These are phyloP conservation scores for Sitobion miscanthi DNA, from an alignment of 1,140 invertebrate species.

Conservation along the genomic window DNA sequence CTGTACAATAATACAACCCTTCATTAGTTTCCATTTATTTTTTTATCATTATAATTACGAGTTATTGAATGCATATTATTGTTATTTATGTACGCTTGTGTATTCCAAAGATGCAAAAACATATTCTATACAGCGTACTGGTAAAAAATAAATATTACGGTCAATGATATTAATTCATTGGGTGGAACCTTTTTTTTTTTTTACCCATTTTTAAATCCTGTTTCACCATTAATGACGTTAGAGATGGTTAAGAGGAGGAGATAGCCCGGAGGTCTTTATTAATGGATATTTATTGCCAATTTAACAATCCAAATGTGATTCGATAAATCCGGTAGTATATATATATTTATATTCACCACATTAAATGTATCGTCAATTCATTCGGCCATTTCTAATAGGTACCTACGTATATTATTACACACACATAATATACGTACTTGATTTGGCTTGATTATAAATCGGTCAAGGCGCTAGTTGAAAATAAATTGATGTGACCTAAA, in stretches of 20 bases:
- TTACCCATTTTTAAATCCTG: background rate
- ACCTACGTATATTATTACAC: background rate
- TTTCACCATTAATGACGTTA: background rate
- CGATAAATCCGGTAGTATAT: background rate
- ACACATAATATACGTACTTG: background rate
- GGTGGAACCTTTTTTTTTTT: background rate
- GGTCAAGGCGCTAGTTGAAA: background rate
- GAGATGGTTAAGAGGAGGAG: background rate
- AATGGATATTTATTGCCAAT: constrained; percentile 16
- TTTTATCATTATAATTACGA: background rate
- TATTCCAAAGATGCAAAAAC: background rate
- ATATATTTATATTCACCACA: background rate
- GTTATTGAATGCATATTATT: background rate
- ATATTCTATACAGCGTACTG: background rate
- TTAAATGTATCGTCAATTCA: constrained; percentile 6
- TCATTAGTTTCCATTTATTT: background rate
- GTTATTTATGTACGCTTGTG: background rate
- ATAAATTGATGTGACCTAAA: background rate
- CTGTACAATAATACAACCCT: background rate
- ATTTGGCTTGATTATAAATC: background rate
- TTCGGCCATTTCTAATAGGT: background rate
- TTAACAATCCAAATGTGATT: constrained; percentile 30
- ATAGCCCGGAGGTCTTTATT: background rate
- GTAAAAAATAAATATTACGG: constrained; percentile 1
- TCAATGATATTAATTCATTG: constrained; percentile 10